Percentiles rank a stretch among this genome's conserved stretches.
Conservation (phyloP, 2,888 invertebrate genomes). For the Heliconius charithonia region DNA sequence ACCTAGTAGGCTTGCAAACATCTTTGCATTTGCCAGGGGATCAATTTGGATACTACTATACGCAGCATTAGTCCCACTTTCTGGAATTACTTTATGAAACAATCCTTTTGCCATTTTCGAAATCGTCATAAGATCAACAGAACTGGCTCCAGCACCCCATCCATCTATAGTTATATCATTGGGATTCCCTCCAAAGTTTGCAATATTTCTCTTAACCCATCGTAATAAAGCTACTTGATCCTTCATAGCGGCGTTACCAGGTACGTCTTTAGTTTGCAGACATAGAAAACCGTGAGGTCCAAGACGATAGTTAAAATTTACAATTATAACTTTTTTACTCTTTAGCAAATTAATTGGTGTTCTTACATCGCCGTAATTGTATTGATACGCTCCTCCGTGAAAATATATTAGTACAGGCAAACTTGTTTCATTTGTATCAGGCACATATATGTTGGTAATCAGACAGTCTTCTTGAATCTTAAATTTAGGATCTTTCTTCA, state of each 20-base stretch:
- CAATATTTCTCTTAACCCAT: no score
- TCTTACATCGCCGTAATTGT: conserved; percentile 52
- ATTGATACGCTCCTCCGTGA: conserved; percentile 73
- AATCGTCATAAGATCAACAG: no score
- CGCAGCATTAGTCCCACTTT: conserved; percentile 58
- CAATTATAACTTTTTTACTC: no score
- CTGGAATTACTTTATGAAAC: conserved; percentile 39
- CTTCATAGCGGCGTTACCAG: conserved; percentile 56
- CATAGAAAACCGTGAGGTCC: no score
- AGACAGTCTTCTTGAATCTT: conserved; percentile 50
- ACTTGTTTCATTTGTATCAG: conserved; percentile 49
- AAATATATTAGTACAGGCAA: conserved; percentile 68
- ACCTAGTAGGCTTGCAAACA: conserved; percentile 54
- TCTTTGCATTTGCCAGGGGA: conserved; percentile 59
- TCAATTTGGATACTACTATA: conserved; percentile 57
- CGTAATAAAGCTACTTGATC: no score
- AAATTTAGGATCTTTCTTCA: not conserved
- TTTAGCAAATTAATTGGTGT: no score
- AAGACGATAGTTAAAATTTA: no score
- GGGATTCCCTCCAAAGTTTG: no score
- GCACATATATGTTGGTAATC: conserved; percentile 44
- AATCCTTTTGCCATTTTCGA: no score
- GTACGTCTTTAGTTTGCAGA: conserved; percentile 42
- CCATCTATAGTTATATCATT: no score
- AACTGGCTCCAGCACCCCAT: no score